Base-by-base conservation (phyloP, 1,140 invertebrate species). In the Amyelois transitella region DNA sequence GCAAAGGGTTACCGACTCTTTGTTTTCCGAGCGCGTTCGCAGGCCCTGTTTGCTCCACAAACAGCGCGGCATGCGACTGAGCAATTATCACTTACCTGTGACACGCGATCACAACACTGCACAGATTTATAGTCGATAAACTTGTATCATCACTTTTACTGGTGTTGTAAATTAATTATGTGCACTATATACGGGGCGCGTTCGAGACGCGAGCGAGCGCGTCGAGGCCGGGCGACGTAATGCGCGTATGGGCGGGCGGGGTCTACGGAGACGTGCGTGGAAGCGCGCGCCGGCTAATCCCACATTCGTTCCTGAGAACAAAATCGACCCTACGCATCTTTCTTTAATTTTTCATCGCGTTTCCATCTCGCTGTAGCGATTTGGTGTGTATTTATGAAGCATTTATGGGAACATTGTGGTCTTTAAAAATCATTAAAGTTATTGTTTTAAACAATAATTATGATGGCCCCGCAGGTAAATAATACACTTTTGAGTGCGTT, bases 81-180 rank as follows among this genome's bases (percentile, higher is more conserved):
- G 60, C 77, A 87, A 86, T 87, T 86, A 87, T 77, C 84, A 87
- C 84, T 86, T 82, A 87, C 84, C 84, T 83, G 82, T 61, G 75
- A 87, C 75, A 76, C 68, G 77, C 70, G 81, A 82, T 72, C 79
- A 86, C 77, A 75, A 80, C 81, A 87, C 83, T 74, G 72, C 77
- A 84, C 82, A 78, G 79, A 78, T 87, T 85, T 81, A 83, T 80
- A 72, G 83, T 81, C 77, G 76, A 84, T 83, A 81, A 87, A 83
- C 81, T 76, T 67, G 68, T 83, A 82, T 84, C 75, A 85, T 87
- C 84, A 87, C 81, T 85, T 78, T 83, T 83, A 85, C 72, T 82
- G 72, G 64, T 69, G 76, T 80, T 75, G 68, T 84, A 84, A 82
- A 77, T 84, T 82, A 76, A 79, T 85, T 74, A 74, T 76, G 75